These are phyloP conservation scores for Mythimna albipuncta DNA, from an alignment of 2,888 invertebrate species.

Conservation along the genomic window DNA sequence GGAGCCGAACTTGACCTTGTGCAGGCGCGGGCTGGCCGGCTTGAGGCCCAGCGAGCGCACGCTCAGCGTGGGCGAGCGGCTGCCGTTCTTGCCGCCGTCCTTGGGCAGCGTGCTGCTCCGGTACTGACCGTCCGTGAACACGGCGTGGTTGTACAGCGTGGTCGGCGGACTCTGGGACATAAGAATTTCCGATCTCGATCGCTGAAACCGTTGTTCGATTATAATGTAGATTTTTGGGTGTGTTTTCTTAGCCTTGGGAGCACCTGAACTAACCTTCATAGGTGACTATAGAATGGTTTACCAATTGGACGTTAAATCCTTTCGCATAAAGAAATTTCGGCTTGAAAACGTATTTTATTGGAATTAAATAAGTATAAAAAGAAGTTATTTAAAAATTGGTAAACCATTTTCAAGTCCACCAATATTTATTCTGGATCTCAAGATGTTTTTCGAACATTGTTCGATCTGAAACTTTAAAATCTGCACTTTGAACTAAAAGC, in stretches of 20 bases:
- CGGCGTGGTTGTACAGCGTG: slow-evolving; percentile 69
- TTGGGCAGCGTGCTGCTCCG: slow-evolving; percentile 72
- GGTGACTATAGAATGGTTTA: slow-evolving; percentile 4
- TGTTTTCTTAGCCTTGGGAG: slow-evolving; percentile 43
- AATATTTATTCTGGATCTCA: slow-evolving; percentile 1
- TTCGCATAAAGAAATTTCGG: neutral
- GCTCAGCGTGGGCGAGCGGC: slow-evolving; percentile 76
- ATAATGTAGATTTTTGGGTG: slow-evolving; percentile 49
- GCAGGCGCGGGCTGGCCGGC: slow-evolving; percentile 70
- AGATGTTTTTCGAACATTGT: neutral
- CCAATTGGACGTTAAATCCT: neutral
- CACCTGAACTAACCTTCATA: slow-evolving; percentile 18
- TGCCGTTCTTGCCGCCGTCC: slow-evolving; percentile 60
- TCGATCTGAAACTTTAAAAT: slow-evolving; percentile 48
- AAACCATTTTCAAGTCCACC: slow-evolving; percentile 12
- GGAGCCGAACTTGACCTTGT: slow-evolving; percentile 75
- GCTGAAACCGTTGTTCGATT: slow-evolving; percentile 77
- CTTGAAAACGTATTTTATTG: neutral
- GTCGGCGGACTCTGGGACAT: slow-evolving; percentile 84
- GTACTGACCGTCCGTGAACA: slow-evolving; percentile 57
- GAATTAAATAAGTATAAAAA: too few relatives aligned
- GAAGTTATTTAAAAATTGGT: slow-evolving; percentile 1
- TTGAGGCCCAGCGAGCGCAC: slow-evolving; percentile 73
- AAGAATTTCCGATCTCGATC: slow-evolving; percentile 84
- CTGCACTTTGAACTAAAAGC: slow-evolving; percentile 38